Percentiles rank a stretch among this genome's conserved stretches.
Evolutionary conservation across 1,140 invertebrate genomes (phyloP).

Genomic region (Rhysida immarginata): DNA sequence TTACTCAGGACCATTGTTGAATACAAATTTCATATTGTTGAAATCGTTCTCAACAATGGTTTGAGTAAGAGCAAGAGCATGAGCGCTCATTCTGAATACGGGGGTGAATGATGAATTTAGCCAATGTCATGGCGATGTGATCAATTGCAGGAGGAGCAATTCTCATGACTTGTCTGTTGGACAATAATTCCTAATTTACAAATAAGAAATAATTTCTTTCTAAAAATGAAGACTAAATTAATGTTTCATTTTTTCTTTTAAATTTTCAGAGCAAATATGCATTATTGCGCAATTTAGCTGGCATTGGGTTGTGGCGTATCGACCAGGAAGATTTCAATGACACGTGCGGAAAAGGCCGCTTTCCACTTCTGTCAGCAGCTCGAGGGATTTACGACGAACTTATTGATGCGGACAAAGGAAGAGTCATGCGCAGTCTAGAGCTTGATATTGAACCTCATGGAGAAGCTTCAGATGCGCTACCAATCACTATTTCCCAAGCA

Average conservation of each 20-base stretch:
- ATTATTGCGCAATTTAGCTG: constrained; percentile 39
- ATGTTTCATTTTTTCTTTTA: background rate
- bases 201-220: background rate
- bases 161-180: background rate
- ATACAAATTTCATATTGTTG: too few relatives aligned
- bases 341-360: constrained; percentile 20
- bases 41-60: too few relatives aligned
- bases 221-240: background rate
- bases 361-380: constrained; percentile 15
- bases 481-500: background rate
- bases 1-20: too few relatives aligned
- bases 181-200: background rate
- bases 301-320: constrained; percentile 30
- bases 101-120: background rate
- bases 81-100: background rate
- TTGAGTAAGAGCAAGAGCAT: background rate
- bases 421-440: constrained; percentile 20
- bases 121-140: background rate
- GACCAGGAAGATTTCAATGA: constrained; percentile 27
- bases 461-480: background rate
- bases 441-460: constrained; percentile 22
- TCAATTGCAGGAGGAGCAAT: background rate
- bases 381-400: background rate
- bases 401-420: background rate
- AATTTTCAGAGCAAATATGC: constrained; percentile 39